A percentile compares a stretch with the other conserved stretches of the same genome.
Conservation (phyloP, 2,888 invertebrate species). For the Holacanthella duospinosa region DNA sequence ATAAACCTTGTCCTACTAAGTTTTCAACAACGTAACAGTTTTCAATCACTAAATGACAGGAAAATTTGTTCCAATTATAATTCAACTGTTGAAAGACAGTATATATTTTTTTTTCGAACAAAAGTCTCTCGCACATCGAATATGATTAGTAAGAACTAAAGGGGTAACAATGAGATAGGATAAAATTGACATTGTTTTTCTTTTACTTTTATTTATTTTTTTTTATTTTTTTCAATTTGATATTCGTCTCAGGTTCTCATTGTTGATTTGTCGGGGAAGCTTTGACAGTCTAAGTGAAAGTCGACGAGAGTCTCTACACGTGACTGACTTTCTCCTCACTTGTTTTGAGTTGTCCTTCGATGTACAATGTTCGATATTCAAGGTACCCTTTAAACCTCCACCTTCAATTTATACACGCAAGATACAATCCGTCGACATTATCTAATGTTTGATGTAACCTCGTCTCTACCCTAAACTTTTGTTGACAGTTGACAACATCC, state of each 20-base stretch:
- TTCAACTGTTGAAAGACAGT: neutral
- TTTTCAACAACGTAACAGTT: neutral
- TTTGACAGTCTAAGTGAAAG: constrained; percentile 5
- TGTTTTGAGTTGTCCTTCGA: neutral
- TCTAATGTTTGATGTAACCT: neutral
- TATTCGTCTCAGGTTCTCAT: constrained; percentile 2
- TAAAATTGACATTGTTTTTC: neutral
- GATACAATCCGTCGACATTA: constrained; percentile 1
- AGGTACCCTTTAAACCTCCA: neutral
- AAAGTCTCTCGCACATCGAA: neutral
- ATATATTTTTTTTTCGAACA: neutral
- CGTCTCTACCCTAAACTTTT: neutral
- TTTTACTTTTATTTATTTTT: neutral
- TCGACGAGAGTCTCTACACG: neutral
- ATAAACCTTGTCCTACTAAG: too few relatives aligned
- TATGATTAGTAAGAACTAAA: neutral
- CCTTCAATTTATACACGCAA: constrained; percentile 3
- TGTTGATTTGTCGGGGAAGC: too few relatives aligned
- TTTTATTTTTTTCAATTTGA: neutral
- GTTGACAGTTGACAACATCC: neutral
- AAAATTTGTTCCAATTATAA: constrained; percentile 1
- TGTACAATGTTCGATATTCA: too few relatives aligned
- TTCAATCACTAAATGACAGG: neutral
- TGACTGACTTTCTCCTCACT: constrained; percentile 2
- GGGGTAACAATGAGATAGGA: constrained; percentile 2